phyloP scores from a whole-genome alignment of 2,888 invertebrate species.

The Microdon myrmicae region DNA sequence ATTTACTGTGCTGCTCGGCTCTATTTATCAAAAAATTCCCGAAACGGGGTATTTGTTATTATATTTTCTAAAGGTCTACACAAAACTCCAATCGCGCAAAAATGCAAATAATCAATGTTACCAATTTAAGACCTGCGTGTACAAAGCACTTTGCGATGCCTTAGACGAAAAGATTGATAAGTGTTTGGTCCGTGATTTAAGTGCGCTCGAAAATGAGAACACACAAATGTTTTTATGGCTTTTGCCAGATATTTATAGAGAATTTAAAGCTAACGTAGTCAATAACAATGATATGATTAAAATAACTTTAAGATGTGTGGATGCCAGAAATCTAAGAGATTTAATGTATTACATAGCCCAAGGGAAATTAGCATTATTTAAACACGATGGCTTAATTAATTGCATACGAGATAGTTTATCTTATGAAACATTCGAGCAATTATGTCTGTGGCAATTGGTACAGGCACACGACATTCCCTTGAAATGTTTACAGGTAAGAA shows the following conservation, averaged over 20 bases:
- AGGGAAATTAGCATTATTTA: conserved; percentile 86
- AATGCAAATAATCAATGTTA: conserved; percentile 69
- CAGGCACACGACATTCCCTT: conserved; percentile 93
- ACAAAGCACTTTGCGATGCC: conserved; percentile 87
- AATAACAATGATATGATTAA: conserved; percentile 90
- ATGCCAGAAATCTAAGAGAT: conserved; percentile 89
- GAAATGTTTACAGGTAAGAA: conserved; percentile 76
- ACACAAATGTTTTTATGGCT: conserved; percentile 90
- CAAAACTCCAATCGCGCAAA: conserved; percentile 69
- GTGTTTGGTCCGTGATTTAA: conserved; percentile 76
- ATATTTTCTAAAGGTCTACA: conserved; percentile 88
- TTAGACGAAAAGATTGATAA: conserved; percentile 71
- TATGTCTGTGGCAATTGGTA: conserved; percentile 96
- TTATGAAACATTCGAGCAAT: conserved; percentile 98
- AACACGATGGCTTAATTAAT: conserved; percentile 77
- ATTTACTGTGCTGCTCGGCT: conserved; percentile 81
- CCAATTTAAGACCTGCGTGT: conserved; percentile 84
- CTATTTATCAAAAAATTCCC: conserved; percentile 78
- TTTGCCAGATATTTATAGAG: conserved; percentile 90
- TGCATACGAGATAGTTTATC: conserved; percentile 84
- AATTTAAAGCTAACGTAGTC: conserved; percentile 86
- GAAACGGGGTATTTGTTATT: conserved; percentile 86
- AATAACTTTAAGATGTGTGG: conserved; percentile 89
- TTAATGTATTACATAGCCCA: conserved; percentile 91
- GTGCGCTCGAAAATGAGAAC: conserved; percentile 89